phyloP scores from a whole-genome alignment of 2,888 invertebrate genomes.

The Troides aeacus region DNA sequence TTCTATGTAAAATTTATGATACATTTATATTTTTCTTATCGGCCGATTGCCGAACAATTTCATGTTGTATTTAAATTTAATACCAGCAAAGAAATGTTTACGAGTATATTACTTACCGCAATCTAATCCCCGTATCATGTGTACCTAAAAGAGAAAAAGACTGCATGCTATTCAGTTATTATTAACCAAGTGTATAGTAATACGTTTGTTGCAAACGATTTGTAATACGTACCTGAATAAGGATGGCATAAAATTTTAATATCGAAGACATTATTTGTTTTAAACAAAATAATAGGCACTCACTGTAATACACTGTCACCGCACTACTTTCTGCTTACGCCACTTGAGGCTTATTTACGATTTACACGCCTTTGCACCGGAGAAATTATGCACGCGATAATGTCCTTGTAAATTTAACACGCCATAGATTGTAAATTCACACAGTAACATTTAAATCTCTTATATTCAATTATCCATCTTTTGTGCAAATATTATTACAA shows the following conservation, averaged over 20 bases:
- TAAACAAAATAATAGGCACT: constrained; percentile 17
- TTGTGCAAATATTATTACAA: neutral
- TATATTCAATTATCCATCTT: neutral
- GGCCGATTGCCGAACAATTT: constrained; percentile 1
- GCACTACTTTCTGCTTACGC: constrained; percentile 46
- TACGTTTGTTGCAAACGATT: neutral
- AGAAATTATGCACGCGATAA: constrained; percentile 68
- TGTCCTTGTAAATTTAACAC: constrained; percentile 56
- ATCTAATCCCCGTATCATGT: constrained; percentile 39
- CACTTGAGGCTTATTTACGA: constrained; percentile 52
- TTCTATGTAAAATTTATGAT: neutral
- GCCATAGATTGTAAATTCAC: constrained; percentile 43
- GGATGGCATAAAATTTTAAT: constrained; percentile 29
- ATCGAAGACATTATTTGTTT: constrained; percentile 30
- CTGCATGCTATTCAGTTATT: constrained; percentile 18
- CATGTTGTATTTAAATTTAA: constrained; percentile 1
- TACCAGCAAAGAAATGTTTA: neutral
- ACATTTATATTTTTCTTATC: constrained; percentile 17
- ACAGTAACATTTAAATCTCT: constrained; percentile 29
- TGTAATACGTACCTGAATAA: constrained; percentile 52
- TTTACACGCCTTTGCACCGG: constrained; percentile 48
- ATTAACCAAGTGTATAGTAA: neutral
- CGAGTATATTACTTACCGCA: constrained; percentile 50
- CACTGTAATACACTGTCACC: constrained; percentile 42
- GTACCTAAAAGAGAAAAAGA: constrained; percentile 51